phyloP scores from a whole-genome alignment of 2,113 vertebrate species.

The Clarias macrocephalus region DNA sequence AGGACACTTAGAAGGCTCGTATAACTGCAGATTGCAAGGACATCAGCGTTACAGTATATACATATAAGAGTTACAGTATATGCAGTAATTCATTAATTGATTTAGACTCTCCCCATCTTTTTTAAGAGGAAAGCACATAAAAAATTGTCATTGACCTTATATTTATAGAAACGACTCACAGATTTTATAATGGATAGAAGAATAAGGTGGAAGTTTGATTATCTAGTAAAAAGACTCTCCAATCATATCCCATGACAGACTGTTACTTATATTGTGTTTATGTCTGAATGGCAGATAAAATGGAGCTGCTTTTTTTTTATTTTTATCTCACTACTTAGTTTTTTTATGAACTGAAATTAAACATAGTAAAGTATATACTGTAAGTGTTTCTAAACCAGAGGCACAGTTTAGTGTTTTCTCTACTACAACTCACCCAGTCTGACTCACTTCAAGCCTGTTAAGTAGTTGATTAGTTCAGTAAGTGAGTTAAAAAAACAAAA shows the following conservation, averaged over 20 bases:
- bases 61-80: neutral
- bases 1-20: neutral
- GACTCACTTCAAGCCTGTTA: neutral
- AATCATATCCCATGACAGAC: neutral
- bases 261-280: neutral
- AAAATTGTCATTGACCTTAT: too few relatives aligned
- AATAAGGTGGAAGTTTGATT: neutral
- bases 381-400: neutral
- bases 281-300: neutral
- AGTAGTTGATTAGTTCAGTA: neutral
- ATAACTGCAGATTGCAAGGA: neutral
- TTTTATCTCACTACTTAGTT: neutral
- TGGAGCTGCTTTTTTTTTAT: neutral
- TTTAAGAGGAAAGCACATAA: neutral
- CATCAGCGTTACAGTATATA: too few relatives aligned
- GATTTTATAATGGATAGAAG: neutral
- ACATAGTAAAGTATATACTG: neutral
- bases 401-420: neutral
- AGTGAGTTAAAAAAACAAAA: neutral
- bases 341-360: neutral
- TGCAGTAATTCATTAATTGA: neutral
- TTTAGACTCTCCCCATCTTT: neutral
- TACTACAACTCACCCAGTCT: too few relatives aligned
- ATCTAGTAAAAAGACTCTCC: neutral
- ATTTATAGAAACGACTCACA: neutral